phyloP scores from a whole-genome alignment of 2,888 invertebrate genomes.

The Trissolcus japonicus region DNA sequence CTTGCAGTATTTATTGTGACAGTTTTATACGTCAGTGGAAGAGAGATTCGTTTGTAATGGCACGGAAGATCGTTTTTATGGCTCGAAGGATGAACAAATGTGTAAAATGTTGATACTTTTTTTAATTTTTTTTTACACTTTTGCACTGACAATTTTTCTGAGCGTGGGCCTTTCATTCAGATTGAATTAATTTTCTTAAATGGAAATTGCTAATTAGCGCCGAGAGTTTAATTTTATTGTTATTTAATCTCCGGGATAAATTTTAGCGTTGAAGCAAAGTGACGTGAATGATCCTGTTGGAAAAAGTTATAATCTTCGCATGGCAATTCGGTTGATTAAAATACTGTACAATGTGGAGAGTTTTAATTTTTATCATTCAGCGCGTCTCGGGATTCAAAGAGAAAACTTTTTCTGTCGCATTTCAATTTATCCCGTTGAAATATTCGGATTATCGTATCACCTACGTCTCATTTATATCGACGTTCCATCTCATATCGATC shows the following conservation, averaged over 20 bases:
- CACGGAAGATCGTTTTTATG: slow-evolving; percentile 12
- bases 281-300: too few relatives aligned
- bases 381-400: too few relatives aligned
- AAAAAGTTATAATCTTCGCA: too few relatives aligned
- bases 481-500: slow-evolving; percentile 1
- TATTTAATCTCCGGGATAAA: too few relatives aligned
- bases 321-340: too few relatives aligned
- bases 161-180: background rate
- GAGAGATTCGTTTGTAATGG: slow-evolving; percentile 18
- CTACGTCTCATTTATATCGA: slow-evolving; percentile 26
- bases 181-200: background rate
- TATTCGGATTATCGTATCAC: background rate
- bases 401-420: background rate
- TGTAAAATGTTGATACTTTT: background rate
- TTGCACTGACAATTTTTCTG: background rate
- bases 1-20: slow-evolving; percentile 16
- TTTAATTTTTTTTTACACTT: background rate
- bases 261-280: too few relatives aligned
- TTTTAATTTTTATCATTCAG: too few relatives aligned
- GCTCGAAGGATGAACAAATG: background rate
- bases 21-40: slow-evolving; percentile 18
- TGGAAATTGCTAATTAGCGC: slow-evolving; percentile 1
- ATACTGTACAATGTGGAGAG: too few relatives aligned
- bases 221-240: background rate
- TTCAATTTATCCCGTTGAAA: slow-evolving; percentile 12